Evolutionary conservation across 2,113 vertebrate genomes (phyloP).

Genomic region (Dipodomys ordii): DNA sequence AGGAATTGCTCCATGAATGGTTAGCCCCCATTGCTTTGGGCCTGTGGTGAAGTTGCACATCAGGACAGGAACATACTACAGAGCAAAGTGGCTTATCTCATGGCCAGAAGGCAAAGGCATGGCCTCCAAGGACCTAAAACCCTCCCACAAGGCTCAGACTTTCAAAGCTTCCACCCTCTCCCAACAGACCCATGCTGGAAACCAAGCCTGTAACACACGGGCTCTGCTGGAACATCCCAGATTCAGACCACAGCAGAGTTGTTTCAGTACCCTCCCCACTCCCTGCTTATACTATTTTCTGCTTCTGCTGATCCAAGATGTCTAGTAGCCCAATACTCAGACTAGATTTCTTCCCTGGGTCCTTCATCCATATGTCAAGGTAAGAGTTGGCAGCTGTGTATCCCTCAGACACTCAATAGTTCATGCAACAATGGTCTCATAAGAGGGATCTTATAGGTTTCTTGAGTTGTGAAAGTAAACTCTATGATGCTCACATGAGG

Average conservation of each 20-base stretch:
- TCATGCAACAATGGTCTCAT: too few relatives aligned
- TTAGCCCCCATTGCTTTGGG: neutral
- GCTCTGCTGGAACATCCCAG: neutral
- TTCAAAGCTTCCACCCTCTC: neutral
- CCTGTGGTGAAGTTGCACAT: neutral
- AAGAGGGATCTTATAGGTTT: neutral
- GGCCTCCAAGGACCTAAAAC: neutral
- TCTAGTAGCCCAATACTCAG: neutral
- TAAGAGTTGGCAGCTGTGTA: neutral
- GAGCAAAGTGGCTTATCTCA: neutral
- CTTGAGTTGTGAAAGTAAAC: neutral
- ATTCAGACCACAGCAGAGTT: neutral
- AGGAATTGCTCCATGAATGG: neutral
- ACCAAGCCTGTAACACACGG: neutral
- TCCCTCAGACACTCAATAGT: neutral
- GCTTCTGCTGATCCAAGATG: neutral
- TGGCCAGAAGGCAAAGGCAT: neutral
- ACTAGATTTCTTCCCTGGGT: neutral
- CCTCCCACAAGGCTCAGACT: neutral
- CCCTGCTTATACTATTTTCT: too few relatives aligned
- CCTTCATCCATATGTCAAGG: neutral
- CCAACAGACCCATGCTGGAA: neutral
- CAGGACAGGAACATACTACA: neutral
- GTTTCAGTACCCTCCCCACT: neutral
- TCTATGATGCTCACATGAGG: neutral